Conservation (phyloP, 2,797 vertebrate genomes). For the Esox masquinongy region DNA sequence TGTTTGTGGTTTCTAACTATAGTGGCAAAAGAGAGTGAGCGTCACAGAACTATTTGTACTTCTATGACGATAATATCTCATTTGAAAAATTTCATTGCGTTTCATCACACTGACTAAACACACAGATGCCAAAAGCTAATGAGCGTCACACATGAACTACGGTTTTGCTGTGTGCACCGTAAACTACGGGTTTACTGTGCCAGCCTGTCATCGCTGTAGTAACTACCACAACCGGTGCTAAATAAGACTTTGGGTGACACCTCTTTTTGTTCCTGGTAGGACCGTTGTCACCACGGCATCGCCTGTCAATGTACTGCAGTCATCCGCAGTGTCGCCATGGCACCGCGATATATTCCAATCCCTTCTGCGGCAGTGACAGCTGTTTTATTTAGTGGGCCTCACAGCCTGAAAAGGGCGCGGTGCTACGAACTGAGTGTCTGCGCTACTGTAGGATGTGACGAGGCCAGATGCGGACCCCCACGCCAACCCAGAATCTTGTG, state of each 20-base stretch:
- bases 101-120: conserved; percentile 33
- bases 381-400: conserved; percentile 34
- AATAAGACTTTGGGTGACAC: conserved; percentile 41
- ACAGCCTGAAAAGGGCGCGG: conserved; percentile 36
- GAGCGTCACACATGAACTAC: too few relatives aligned
- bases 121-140: neutral
- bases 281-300: conserved; percentile 45
- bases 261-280: conserved; percentile 22
- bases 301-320: conserved; percentile 42
- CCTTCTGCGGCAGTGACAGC: conserved; percentile 44
- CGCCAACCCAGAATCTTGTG: neutral
- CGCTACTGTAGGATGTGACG: conserved; percentile 26
- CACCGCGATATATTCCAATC: conserved; percentile 49
- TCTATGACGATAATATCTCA: conserved; percentile 40
- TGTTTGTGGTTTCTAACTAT: conserved; percentile 26
- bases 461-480: neutral
- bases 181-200: too few relatives aligned
- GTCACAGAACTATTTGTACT: conserved; percentile 38
- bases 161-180: conserved; percentile 8
- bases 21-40: conserved; percentile 22
- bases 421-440: conserved; percentile 12
- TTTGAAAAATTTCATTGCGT: conserved; percentile 40
- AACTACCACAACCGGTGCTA: conserved; percentile 40
- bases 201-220: neutral
- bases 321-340: conserved; percentile 51